Percentiles rank a stretch among this genome's conserved stretches.
Conservation (phyloP, 2,113 vertebrate species). For the Bombycilla garrulus region DNA sequence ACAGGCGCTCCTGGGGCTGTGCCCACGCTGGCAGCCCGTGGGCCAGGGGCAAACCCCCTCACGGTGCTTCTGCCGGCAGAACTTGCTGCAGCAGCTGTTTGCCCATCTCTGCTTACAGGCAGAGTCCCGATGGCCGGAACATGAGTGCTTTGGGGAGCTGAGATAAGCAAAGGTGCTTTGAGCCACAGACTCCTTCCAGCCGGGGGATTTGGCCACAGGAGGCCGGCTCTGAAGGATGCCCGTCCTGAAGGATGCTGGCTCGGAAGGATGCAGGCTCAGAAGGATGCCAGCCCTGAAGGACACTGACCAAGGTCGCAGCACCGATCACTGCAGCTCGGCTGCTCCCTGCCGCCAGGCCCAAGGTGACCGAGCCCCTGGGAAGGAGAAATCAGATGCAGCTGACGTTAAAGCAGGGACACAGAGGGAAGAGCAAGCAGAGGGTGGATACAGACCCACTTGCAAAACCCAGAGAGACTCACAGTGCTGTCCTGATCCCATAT, state of each 20-base stretch:
- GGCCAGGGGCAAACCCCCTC: background rate
- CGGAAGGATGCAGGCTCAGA: background rate
- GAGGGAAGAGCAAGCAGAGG: background rate
- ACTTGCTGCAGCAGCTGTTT: background rate
- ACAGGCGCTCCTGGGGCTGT: fast-evolving
- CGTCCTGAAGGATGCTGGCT: background rate
- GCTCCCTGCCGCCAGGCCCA: background rate
- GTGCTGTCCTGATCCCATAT: background rate
- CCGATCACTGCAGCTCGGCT: background rate
- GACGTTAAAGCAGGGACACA: background rate
- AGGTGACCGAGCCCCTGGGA: background rate
- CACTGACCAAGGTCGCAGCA: background rate
- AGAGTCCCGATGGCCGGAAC: background rate
- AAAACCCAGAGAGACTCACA: background rate
- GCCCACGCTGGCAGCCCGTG: background rate
- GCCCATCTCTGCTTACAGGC: background rate
- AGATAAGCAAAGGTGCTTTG: background rate
- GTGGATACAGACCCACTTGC: background rate
- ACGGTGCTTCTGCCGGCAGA: background rate
- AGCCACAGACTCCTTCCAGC: background rate
- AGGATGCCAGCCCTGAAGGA: background rate
- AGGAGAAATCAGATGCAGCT: background rate
- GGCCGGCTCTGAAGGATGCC: background rate
- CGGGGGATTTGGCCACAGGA: background rate
- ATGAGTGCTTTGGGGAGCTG: background rate